These are phyloP conservation scores for Forbesichthys papilliferus DNA, from an alignment of 2,113 vertebrate species.

Conservation along the genomic window DNA sequence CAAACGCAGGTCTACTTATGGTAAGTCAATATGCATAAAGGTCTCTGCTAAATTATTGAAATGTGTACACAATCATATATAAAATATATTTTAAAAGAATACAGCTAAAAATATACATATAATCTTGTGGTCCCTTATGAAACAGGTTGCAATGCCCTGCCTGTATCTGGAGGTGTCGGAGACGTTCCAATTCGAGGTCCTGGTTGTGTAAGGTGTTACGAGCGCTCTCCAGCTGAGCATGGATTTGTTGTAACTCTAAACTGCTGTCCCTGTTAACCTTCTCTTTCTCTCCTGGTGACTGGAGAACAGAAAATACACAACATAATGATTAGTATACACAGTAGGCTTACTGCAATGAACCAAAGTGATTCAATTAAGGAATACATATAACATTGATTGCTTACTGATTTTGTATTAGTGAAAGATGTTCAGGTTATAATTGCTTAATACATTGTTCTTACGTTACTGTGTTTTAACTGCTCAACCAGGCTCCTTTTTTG, in stretches of 20 bases:
- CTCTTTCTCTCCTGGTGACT: constrained; percentile 81
- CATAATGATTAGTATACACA: neutral
- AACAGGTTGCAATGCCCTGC: constrained; percentile 65
- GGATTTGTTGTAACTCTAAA: constrained; percentile 80
- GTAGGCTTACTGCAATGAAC: too few relatives aligned
- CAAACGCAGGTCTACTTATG: too few relatives aligned
- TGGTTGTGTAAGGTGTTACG: constrained; percentile 80
- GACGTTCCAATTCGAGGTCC: constrained; percentile 83
- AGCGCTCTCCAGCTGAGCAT: constrained; percentile 79
- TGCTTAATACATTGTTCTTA: constrained; percentile 46
- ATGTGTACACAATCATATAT: too few relatives aligned
- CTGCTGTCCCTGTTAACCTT: constrained; percentile 77
- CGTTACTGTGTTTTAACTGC: constrained; percentile 83
- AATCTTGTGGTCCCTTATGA: neutral
- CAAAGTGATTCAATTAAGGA: too few relatives aligned
- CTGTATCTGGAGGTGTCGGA: constrained; percentile 78
- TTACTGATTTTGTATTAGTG: neutral
- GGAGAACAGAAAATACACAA: constrained; percentile 22
- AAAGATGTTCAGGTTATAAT: neutral
- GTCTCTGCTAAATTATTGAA: too few relatives aligned
- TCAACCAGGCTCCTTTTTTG: constrained; percentile 86
- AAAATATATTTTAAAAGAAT: too few relatives aligned
- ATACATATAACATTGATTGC: neutral
- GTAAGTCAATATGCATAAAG: too few relatives aligned
- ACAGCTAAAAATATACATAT: too few relatives aligned